Evolutionary conservation across 2,113 vertebrate species (phyloP), one percentile per base, ranked within the genome.

Genomic region (Esox niger): DNA sequence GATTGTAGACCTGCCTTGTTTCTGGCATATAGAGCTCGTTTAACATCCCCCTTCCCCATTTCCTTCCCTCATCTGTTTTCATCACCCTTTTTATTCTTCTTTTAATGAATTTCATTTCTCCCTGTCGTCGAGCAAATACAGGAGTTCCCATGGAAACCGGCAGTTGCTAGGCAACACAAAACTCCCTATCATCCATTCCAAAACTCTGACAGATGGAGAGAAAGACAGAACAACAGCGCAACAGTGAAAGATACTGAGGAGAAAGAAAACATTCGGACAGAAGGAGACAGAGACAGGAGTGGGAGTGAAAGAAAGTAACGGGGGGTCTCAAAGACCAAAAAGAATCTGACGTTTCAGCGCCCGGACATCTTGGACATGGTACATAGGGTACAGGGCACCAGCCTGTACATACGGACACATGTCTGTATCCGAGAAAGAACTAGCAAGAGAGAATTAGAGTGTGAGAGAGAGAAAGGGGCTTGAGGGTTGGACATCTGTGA

Each of bases 111-210:
- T 90, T 90, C 70, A 88, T 89, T 89, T 91, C 83, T 89, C 88
- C 80, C 85, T 8, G 69, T 88, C 66, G 67, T 79, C 80, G 57
- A 86, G 77, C 82, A 84, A 85, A 88, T 75, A 86, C 78, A 76
- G 84, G 76, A 82, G 86, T 91, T 86, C 58, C 86, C 78, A 78
- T 81, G 83, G 88, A 71, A 91, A 92, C 89, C 61, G 5, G 6
- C 87, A 90, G 91, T 93, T 92, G 88, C 91, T 82, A 88, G 80
- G 91, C 90, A 91, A 93, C 89, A 46, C 88, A 78, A 83, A 86
- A 92, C 90, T 92, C 89, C 88, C 87, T 87, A 90, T 88, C 89
- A 89, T 86, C 89, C 90, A 89, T 91, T 91, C 89, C 90, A 89
- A 86, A 90, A 91, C 87, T 92, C 87, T 87, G 84, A 91, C 91